A percentile compares a stretch with the other conserved stretches of the same genome.
Evolutionary conservation across 2,888 invertebrate genomes (phyloP).

Genomic region (Oegoconia quadripuncta): DNA sequence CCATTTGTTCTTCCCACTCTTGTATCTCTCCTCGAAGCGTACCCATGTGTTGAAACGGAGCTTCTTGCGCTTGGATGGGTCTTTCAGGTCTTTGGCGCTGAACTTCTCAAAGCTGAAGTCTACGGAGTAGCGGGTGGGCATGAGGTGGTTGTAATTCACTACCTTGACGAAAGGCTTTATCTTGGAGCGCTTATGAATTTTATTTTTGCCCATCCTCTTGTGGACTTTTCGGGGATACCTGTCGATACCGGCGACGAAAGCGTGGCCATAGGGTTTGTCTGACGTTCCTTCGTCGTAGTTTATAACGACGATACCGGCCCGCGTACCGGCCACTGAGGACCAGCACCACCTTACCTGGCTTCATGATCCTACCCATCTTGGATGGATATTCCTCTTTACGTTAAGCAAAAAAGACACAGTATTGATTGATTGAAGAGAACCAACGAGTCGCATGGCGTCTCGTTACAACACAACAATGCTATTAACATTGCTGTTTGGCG

Average conservation of each 20-base stretch:
- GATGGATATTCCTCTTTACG: slow-evolving; percentile 70
- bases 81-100: slow-evolving; percentile 95
- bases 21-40: slow-evolving; percentile 98
- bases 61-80: slow-evolving; percentile 97
- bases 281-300: slow-evolving; percentile 98
- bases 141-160: slow-evolving; percentile 93
- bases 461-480: no score
- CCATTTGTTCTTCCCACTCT: slow-evolving; percentile 99
- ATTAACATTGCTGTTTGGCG: no score
- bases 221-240: slow-evolving; percentile 97
- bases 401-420: slow-evolving; percentile 69
- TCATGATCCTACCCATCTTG: slow-evolving; percentile 99
- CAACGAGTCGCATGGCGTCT: no score
- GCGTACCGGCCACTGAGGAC: slow-evolving; percentile 99
- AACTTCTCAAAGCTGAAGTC: slow-evolving; percentile 96
- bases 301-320: slow-evolving; percentile 96
- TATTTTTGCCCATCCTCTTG: slow-evolving; percentile 96
- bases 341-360: slow-evolving; percentile 98
- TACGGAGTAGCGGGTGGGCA: slow-evolving; percentile 97
- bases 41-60: slow-evolving; percentile 96
- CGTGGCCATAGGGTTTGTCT: slow-evolving; percentile 98
- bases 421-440: no score
- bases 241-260: slow-evolving; percentile 98
- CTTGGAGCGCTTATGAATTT: slow-evolving; percentile 97
- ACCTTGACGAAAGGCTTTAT: slow-evolving; percentile 98